These are phyloP conservation scores for Bhutanitis thaidina DNA, from an alignment of 2,888 invertebrate genomes.

Conservation along the genomic window DNA sequence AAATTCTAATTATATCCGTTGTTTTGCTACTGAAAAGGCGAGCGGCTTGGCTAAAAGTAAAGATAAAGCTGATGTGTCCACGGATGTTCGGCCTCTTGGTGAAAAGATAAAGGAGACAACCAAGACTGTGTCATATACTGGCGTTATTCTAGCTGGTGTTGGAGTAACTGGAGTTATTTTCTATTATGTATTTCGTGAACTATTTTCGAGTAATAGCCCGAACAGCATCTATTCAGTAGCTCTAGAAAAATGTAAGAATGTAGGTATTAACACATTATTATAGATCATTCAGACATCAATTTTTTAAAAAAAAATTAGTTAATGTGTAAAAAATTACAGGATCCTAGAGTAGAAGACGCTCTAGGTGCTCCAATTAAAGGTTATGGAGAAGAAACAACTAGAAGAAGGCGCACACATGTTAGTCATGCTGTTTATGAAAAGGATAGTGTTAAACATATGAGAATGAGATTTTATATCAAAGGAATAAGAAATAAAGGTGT, in stretches of 20 bases:
- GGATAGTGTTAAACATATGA: conserved; percentile 88
- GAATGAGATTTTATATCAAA: conserved; percentile 95
- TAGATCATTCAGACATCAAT: conserved; percentile 5
- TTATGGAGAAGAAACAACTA: conserved; percentile 91
- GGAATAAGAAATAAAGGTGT: conserved; percentile 90
- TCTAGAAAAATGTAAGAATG: conserved; percentile 85
- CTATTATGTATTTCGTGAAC: conserved; percentile 90
- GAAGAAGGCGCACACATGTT: conserved; percentile 91
- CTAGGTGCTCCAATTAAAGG: conserved; percentile 94
- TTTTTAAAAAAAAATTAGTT: too few species aligned
- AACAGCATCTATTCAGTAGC: conserved; percentile 91
- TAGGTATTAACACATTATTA: conserved; percentile 36
- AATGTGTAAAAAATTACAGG: conserved; percentile 48
- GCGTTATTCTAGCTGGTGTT: conserved; percentile 88
- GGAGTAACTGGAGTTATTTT: conserved; percentile 91
- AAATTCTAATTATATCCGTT: conserved; percentile 37
- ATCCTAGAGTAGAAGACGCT: conserved; percentile 88
- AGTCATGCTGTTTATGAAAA: conserved; percentile 87
- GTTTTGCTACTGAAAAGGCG: conserved; percentile 49
- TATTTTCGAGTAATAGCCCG: conserved; percentile 93
- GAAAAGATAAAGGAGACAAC: conserved; percentile 94
- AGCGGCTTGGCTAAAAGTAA: conserved; percentile 55
- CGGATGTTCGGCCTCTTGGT: conserved; percentile 83
- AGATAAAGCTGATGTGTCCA: conserved; percentile 64
- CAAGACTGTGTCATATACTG: conserved; percentile 92